These are phyloP conservation scores for Tenualosa ilisha DNA, from an alignment of 2,797 vertebrate species.

Conservation along the genomic window DNA sequence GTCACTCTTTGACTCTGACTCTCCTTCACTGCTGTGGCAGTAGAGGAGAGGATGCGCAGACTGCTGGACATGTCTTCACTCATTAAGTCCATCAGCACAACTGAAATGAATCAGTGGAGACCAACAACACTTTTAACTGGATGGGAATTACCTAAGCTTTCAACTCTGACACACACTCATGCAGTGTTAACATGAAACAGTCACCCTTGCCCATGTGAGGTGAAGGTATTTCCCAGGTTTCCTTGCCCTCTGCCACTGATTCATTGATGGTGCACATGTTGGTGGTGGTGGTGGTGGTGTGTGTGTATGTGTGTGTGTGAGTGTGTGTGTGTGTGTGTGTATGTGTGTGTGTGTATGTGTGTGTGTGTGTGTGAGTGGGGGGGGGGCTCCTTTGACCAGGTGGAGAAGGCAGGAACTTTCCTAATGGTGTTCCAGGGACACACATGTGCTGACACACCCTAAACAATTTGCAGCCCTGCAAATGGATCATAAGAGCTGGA, in stretches of 20 bases:
- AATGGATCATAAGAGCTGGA: neutral
- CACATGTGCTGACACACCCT: neutral
- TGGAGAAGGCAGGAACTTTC: constrained; percentile 16
- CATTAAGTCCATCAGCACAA: too few species aligned
- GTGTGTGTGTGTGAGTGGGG: too few species aligned
- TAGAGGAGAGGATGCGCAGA: neutral
- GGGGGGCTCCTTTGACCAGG: neutral
- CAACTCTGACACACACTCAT: constrained; percentile 16
- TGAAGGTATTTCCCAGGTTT: neutral
- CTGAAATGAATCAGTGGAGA: neutral
- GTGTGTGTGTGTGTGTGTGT: too few species aligned
- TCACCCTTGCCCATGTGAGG: constrained; percentile 15
- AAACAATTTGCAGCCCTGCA: neutral
- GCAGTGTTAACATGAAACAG: constrained; percentile 22
- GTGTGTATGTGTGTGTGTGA: neutral
- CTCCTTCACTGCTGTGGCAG: constrained; percentile 25
- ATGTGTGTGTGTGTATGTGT: neutral
- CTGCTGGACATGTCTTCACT: neutral
- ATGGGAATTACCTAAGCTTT: constrained; percentile 33
- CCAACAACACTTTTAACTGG: constrained; percentile 22
- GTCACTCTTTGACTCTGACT: neutral
- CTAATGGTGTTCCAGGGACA: neutral
- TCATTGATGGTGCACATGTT: neutral
- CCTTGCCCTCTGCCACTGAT: constrained; percentile 1
- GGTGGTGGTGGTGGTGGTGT: neutral